Conservation (phyloP, 2,888 invertebrate species). For the Scaptomyza tumidula region DNA sequence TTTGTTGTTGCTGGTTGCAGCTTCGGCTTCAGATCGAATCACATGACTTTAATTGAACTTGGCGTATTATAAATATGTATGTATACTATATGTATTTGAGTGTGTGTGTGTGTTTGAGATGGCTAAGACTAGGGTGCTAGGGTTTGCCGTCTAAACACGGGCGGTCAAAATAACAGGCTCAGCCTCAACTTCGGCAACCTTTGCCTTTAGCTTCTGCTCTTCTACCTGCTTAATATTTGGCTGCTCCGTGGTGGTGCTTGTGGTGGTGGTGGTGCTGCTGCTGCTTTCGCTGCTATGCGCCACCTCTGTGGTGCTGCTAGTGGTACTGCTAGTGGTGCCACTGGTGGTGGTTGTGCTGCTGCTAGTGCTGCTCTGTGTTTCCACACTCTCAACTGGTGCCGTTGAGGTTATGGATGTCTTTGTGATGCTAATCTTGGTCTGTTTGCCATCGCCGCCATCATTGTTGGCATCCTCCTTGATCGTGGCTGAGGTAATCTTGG, state of each 20-base stretch:
- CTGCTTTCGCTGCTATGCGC: conserved; percentile 53
- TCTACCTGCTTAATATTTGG: conserved; percentile 75
- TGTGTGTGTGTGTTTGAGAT: conserved; percentile 16
- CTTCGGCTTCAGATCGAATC: conserved; percentile 57
- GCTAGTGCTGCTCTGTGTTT: conserved; percentile 35
- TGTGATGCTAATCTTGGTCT: conserved; percentile 74
- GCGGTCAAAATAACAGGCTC: conserved; percentile 84
- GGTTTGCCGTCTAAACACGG: conserved; percentile 71
- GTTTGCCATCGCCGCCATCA: conserved; percentile 60
- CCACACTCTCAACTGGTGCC: conserved; percentile 55
- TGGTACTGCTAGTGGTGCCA: conserved; percentile 18
- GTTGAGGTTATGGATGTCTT: conserved; percentile 72
- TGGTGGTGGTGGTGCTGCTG: conserved; percentile 31
- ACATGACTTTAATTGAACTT: conserved; percentile 76
- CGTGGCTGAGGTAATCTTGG: conserved; percentile 67
- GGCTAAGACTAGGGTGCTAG: conserved; percentile 47
- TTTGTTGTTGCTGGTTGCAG: conserved; percentile 3
- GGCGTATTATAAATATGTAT: conserved; percentile 66
- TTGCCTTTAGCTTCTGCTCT: conserved; percentile 82
- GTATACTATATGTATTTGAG: conserved; percentile 8
- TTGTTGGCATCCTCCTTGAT: conserved; percentile 63
- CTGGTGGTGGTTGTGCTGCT: conserved; percentile 25
- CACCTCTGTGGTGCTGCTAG: conserved; percentile 2
- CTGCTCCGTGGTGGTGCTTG: conserved; percentile 45
- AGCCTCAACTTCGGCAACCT: conserved; percentile 84